Conservation (phyloP, 1,140 invertebrate species). For the Elymnias hypermnestra region DNA sequence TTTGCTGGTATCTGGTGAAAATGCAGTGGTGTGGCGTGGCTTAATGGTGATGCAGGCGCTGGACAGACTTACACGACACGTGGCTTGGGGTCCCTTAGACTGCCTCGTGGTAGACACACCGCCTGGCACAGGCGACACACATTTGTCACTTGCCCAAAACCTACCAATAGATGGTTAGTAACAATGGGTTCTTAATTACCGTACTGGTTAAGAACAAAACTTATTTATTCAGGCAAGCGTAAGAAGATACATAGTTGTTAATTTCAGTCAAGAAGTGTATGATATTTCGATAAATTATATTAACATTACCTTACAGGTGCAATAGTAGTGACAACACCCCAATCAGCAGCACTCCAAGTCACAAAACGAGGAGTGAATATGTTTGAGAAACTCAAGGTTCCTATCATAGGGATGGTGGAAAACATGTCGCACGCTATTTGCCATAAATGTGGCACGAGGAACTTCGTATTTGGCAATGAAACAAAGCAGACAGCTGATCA, state of each 20-base stretch:
- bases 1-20: conserved; percentile 86
- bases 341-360: conserved; percentile 88
- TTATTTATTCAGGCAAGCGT: no score
- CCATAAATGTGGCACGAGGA: conserved; percentile 80
- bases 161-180: conserved; percentile 84
- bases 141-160: conserved; percentile 91
- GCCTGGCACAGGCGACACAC: conserved; percentile 94
- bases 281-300: background rate
- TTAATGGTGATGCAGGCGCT: conserved; percentile 96
- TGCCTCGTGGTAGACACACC: conserved; percentile 92
- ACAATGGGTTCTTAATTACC: no score
- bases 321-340: conserved; percentile 90
- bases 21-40: conserved; percentile 92
- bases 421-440: conserved; percentile 90
- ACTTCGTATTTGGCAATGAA: conserved; percentile 79
- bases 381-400: conserved; percentile 87
- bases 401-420: conserved; percentile 88
- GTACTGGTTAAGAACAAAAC: no score
- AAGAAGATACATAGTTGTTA: background rate
- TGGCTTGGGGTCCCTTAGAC: conserved; percentile 88
- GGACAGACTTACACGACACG: conserved; percentile 88
- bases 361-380: conserved; percentile 87
- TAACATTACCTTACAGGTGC: conserved; percentile 78
- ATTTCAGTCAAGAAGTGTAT: background rate
- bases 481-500: conserved; percentile 75